A percentile compares a stretch with the other conserved stretches of the same genome.
Conservation (phyloP, 2,113 vertebrate species). For the Stomatorhinus ivindoensis region DNA sequence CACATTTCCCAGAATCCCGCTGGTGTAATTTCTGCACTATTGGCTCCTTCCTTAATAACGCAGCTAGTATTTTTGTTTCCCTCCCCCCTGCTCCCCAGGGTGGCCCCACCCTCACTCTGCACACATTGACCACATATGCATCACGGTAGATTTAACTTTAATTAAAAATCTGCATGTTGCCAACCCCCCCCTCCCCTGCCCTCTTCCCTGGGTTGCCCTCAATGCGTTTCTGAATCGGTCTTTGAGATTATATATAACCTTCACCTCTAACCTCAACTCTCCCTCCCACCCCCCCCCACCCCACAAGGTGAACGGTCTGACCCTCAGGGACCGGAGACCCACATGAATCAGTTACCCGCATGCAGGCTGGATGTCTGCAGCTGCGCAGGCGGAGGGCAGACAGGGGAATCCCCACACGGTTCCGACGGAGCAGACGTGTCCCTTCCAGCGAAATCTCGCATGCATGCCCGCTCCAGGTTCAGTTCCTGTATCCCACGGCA, state of each 20-base stretch:
- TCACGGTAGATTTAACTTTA: not conserved
- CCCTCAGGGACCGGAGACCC: not conserved
- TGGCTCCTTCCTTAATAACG: constrained; percentile 14
- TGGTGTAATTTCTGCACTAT: not conserved
- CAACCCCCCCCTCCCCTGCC: not conserved
- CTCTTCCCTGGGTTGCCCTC: not conserved
- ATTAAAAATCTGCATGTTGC: not conserved
- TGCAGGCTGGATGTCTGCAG: not conserved
- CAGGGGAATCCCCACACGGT: not conserved
- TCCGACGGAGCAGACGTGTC: not conserved
- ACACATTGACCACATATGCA: not conserved
- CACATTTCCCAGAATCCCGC: not conserved
- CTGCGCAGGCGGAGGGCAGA: not conserved
- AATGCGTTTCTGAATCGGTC: not conserved
- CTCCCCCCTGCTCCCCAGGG: not conserved
- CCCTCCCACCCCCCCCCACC: no score
- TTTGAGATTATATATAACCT: not conserved
- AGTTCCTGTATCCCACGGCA: not conserved
- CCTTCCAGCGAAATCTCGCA: not conserved
- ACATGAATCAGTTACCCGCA: not conserved
- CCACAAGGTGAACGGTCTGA: not conserved
- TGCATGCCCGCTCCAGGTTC: not conserved
- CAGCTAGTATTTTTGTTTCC: not conserved
- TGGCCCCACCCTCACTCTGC: not conserved
- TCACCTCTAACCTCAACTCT: not conserved